phyloP scores from a whole-genome alignment of 2,888 invertebrate genomes.

The Agonopterix alstromeriana region DNA sequence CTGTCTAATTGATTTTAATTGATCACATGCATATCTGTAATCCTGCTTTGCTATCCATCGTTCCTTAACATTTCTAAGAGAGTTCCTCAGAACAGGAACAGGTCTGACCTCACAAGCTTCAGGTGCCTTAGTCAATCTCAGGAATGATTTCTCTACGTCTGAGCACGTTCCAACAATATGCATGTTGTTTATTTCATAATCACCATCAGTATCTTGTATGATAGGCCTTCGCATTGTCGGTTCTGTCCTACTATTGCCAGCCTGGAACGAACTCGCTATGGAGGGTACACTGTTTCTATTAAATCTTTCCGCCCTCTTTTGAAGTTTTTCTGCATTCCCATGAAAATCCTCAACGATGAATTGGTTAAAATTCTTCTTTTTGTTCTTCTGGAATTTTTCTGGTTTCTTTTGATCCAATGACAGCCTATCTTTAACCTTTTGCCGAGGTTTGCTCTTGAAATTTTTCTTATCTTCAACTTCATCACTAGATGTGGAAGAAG shows the following conservation, averaged over 20 bases:
- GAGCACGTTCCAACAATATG: constrained; percentile 96
- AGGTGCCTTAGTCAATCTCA: constrained; percentile 97
- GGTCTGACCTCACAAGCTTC: constrained; percentile 95
- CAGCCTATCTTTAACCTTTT: constrained; percentile 77
- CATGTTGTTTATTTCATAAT: constrained; percentile 90
- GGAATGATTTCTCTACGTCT: constrained; percentile 96
- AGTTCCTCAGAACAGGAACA: constrained; percentile 87
- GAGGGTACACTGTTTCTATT: constrained; percentile 67
- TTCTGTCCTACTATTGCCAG: constrained; percentile 42
- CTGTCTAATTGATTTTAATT: constrained; percentile 98
- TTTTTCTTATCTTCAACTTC: constrained; percentile 71
- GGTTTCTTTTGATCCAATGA: constrained; percentile 62
- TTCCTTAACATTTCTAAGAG: constrained; percentile 92
- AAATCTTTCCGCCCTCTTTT: constrained; percentile 94
- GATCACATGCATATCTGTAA: constrained; percentile 98
- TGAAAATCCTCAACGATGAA: constrained; percentile 81
- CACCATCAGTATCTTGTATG: constrained; percentile 79
- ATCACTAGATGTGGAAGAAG: constrained; percentile 68
- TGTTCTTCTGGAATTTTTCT: constrained; percentile 66
- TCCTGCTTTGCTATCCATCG: constrained; percentile 94
- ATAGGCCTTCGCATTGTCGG: constrained; percentile 44
- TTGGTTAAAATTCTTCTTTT: constrained; percentile 79
- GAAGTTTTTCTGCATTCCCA: constrained; percentile 86
- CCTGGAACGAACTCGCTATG: constrained; percentile 64
- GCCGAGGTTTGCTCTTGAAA: constrained; percentile 52